phyloP scores from a whole-genome alignment of 2,888 invertebrate genomes.

The Neoitamus cyanurus region DNA sequence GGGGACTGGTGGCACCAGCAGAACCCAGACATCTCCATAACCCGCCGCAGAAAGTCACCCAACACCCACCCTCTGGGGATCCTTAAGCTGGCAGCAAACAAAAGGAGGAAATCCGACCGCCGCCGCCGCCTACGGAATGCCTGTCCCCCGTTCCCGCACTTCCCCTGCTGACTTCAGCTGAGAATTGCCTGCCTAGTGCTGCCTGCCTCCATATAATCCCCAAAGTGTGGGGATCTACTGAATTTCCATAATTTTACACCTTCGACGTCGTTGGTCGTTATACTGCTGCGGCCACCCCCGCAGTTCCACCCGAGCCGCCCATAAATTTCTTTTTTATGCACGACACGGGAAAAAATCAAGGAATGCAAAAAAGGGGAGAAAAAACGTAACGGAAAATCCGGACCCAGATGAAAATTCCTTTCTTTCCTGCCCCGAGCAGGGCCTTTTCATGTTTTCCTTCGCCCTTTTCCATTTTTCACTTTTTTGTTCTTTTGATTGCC shows the following conservation, averaged over 20 bases:
- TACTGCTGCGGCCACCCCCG: not conserved
- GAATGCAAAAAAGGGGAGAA: constrained; percentile 2
- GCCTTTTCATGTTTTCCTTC: constrained; percentile 28
- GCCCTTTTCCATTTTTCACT: not conserved
- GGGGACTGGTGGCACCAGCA: not conserved
- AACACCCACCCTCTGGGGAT: not conserved
- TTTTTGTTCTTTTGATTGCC: constrained; percentile 34
- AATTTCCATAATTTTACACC: constrained; percentile 45
- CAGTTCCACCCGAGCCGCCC: not conserved
- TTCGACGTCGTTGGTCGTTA: constrained; percentile 25
- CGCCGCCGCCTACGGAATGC: not conserved
- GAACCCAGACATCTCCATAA: constrained; percentile 9
- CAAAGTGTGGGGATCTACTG: not conserved
- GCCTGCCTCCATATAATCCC: not conserved
- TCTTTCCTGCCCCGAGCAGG: constrained; percentile 10
- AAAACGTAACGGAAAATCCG: constrained; percentile 1
- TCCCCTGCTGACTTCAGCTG: not conserved
- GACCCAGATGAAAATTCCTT: constrained; percentile 28
- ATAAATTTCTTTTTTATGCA: constrained; percentile 43
- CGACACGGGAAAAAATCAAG: constrained; percentile 13
- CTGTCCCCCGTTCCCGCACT: not conserved
- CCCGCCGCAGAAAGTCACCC: not conserved
- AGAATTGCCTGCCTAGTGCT: not conserved
- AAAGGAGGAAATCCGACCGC: constrained; percentile 25
- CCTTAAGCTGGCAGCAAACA: not conserved